Conservation (phyloP, 1,140 invertebrate genomes). For the Ceratoteleas bidentatus region DNA sequence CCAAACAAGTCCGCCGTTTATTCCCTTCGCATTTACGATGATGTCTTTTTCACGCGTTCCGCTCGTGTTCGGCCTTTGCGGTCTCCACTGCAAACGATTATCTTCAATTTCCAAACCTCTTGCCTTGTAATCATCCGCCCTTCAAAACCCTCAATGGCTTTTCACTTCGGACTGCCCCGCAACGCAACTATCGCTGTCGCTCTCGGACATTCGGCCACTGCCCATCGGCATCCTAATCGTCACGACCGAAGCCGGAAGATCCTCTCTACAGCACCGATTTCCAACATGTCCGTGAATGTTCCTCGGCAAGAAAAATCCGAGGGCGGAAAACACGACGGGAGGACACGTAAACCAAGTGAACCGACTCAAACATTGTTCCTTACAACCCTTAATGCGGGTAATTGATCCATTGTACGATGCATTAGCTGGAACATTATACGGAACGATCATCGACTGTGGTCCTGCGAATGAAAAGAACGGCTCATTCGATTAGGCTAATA, state of each 20-base stretch:
- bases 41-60: slow-evolving; percentile 65
- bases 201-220: too few species aligned
- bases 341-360: slow-evolving; percentile 32
- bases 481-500: slow-evolving; percentile 55
- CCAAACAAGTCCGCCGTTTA: slow-evolving; percentile 57
- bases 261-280: not conserved
- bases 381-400: slow-evolving; percentile 76
- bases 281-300: too few species aligned
- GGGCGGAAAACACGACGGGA: not conserved
- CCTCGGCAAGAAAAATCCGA: too few species aligned
- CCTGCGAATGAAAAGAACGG: slow-evolving; percentile 16
- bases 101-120: slow-evolving; percentile 42
- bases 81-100: slow-evolving; percentile 52
- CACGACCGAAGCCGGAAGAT: too few species aligned
- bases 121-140: slow-evolving; percentile 20
- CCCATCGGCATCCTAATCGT: too few species aligned
- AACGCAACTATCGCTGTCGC: not conserved
- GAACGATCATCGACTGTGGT: slow-evolving; percentile 45
- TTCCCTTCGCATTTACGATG: slow-evolving; percentile 64
- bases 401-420: slow-evolving; percentile 80
- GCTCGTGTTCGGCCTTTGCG: slow-evolving; percentile 45
- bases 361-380: slow-evolving; percentile 50
- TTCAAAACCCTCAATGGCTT: slow-evolving; percentile 1
- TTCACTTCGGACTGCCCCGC: not conserved
- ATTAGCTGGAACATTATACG: slow-evolving; percentile 73